Evolutionary conservation across 2,797 vertebrate genomes (phyloP), one percentile per base, ranked within the genome.

Genomic region (Myripristis jacobus): DNA sequence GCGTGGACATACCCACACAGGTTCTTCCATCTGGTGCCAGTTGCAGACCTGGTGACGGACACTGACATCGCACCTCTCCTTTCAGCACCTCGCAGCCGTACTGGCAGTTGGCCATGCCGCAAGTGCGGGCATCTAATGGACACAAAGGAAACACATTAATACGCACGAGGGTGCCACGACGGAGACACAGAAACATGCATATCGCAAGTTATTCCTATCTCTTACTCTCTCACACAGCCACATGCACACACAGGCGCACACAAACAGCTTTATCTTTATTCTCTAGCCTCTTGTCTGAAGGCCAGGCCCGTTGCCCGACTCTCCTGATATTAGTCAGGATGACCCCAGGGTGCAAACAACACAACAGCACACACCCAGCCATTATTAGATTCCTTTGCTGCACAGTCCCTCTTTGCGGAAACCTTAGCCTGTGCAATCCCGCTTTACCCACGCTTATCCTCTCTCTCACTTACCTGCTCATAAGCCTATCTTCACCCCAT

Each of bases 91-190:
- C 97, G 44, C 98, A 99, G 86, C 97, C 98, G 5, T 99, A 98
- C 90, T 99, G 98, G 80, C 98, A 99, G 91, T 99, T 98, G 38
- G 97, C 97, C 97, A 98, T 95, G 7, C 95, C 95, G 81, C 98
- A 99, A 0, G 96, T 95, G 46, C 95, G 92, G 56, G 94, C 92
- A 82, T 94, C 98, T 99, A 87, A 48, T 31, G 41, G 70, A 63
- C 44, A 77, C 50, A 70, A 78, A 22, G 60, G 56, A 72, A 88
- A 65, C 57, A 79, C 59, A 81, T 85, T 75, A 90, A 75, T 61
- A 72, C 69, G 80, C 55, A 68, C 61, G 80, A 48, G 70, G 58
- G 25, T 24, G 58, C 57, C 64, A 63, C 46, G 72, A 58, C 57
- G 21, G 66, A 66, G 48, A 64, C 38, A 9, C 16, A 46, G 36